Percentiles rank a stretch among this genome's conserved stretches.
phyloP scores from a whole-genome alignment of 2,113 vertebrate genomes.

The Phalacrocorax brasilianus region DNA sequence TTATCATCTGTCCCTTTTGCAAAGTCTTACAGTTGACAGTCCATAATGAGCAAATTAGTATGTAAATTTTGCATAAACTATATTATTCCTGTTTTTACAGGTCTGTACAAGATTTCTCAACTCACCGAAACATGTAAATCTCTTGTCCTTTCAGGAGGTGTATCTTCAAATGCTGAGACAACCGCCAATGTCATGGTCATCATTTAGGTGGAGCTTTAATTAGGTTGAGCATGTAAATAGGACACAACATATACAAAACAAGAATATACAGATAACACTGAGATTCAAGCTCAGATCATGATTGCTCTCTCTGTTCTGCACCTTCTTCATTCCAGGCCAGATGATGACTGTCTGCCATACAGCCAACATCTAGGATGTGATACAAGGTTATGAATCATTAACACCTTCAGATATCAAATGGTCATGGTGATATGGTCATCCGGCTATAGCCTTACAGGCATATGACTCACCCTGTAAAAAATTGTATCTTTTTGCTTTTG shows the following conservation, averaged over 20 bases:
- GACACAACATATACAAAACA: too few relatives aligned
- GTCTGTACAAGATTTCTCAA: neutral
- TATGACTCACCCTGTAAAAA: neutral
- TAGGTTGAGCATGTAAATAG: too few relatives aligned
- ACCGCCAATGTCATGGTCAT: neutral
- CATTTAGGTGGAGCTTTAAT: neutral
- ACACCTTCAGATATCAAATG: neutral
- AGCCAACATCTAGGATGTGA: neutral
- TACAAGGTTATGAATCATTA: neutral
- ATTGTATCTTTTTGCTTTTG: neutral
- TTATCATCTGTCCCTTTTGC: neutral
- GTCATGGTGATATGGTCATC: neutral
- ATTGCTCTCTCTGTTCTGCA: neutral
- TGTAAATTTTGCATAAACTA: neutral
- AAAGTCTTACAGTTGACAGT: neutral
- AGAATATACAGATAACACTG: neutral
- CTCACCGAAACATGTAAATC: neutral
- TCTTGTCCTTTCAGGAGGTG: neutral
- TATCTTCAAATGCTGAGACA: neutral
- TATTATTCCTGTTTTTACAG: neutral
- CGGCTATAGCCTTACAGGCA: neutral
- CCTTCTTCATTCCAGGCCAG: neutral
- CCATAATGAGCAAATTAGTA: neutral
- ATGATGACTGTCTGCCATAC: neutral
- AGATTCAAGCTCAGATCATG: neutral